Percentiles rank a stretch among this genome's conserved stretches.
These are phyloP conservation scores for Planiliza haematocheilus DNA, from an alignment of 2,113 vertebrate species.

Conservation along the genomic window DNA sequence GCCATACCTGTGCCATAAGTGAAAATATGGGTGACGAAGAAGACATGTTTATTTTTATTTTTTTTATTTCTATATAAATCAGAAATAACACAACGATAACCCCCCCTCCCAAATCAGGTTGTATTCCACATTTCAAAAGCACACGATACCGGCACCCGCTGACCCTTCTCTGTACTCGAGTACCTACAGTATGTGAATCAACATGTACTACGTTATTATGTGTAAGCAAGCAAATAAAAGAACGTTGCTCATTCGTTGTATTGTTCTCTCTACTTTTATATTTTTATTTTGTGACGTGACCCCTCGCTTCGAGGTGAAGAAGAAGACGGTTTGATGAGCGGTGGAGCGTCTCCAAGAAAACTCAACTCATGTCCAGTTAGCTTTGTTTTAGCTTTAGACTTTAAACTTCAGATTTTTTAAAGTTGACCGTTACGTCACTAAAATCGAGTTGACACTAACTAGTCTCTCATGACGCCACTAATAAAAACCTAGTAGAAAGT, in stretches of 20 bases:
- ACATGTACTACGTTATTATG: conserved; percentile 51
- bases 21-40: too few relatives aligned
- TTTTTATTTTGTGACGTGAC: not conserved
- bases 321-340: too few relatives aligned
- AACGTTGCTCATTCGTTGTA: conserved; percentile 31
- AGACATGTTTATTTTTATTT: conserved; percentile 17
- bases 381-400: too few relatives aligned
- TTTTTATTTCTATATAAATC: conserved; percentile 20
- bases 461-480: too few relatives aligned
- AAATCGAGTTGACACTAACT: too few relatives aligned
- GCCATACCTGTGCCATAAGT: conserved; percentile 17
- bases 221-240: conserved; percentile 75
- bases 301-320: too few relatives aligned
- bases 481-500: too few relatives aligned
- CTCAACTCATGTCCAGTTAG: too few relatives aligned
- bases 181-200: conserved; percentile 61
- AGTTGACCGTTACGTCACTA: too few relatives aligned
- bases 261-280: not conserved
- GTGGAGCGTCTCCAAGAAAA: too few relatives aligned
- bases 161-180: conserved; percentile 52
- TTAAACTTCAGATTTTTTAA: too few relatives aligned
- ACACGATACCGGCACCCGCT: conserved; percentile 59
- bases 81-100: conserved; percentile 10
- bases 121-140: conserved; percentile 71
- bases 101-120: conserved; percentile 37